Percentiles rank a stretch among this genome's conserved stretches.
Conservation (phyloP, 2,797 vertebrate species). For the Dendrocincla fuliginosa region DNA sequence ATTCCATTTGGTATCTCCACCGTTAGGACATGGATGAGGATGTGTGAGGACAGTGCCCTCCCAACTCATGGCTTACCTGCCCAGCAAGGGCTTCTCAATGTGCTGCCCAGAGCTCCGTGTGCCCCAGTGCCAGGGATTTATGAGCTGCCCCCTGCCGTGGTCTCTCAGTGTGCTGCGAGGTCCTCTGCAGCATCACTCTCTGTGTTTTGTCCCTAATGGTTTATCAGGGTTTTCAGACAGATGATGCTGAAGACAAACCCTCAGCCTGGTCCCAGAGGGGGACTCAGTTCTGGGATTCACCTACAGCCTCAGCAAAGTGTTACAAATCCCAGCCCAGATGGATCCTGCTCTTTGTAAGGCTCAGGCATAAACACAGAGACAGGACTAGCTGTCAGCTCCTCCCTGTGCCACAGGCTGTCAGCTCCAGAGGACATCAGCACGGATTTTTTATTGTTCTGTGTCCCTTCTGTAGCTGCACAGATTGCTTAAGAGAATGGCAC, state of each 20-base stretch:
- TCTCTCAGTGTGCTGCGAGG: not conserved
- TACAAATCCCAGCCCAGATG: not conserved
- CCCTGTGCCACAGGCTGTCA: not conserved
- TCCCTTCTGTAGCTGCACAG: not conserved
- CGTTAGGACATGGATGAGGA: accelerated
- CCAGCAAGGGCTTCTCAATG: not conserved
- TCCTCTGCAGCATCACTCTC: not conserved
- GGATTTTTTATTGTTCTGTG: constrained; percentile 23
- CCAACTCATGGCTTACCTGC: not conserved
- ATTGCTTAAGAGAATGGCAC: constrained; percentile 51
- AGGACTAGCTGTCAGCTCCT: not conserved
- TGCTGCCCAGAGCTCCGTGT: not conserved
- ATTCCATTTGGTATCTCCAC: not conserved
- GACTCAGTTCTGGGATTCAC: not conserved
- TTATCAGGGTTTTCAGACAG: not conserved
- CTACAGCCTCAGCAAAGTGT: not conserved
- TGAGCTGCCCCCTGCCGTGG: not conserved
- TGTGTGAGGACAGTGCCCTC: not conserved
- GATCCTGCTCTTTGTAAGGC: not conserved
- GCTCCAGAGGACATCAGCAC: not conserved
- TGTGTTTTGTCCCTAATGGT: not conserved
- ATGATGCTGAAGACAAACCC: not conserved
- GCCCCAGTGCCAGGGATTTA: not conserved
- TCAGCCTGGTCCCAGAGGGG: not conserved
- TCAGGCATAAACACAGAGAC: not conserved